Conservation (phyloP, 1,140 invertebrate species). For the Acromyrmex echinatior region DNA sequence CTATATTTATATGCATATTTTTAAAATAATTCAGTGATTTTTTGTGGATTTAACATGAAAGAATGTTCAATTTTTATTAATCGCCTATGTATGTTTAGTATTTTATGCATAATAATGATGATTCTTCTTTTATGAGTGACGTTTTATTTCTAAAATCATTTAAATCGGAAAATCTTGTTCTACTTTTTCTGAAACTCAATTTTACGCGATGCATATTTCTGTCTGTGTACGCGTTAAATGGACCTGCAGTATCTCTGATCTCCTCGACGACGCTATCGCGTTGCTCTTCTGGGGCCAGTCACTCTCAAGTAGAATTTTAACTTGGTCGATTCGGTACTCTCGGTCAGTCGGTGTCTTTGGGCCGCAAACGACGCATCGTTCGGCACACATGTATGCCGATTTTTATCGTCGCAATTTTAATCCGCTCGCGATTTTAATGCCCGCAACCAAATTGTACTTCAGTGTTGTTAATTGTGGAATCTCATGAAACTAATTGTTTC, state of each 20-base stretch:
- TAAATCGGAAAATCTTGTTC: neutral
- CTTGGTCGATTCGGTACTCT: conserved; percentile 67
- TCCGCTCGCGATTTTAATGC: neutral
- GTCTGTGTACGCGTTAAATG: conserved; percentile 43
- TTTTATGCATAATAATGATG: neutral
- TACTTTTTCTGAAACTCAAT: conserved; percentile 2
- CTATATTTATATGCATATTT: neutral
- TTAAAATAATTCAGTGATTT: neutral
- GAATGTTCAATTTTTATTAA: neutral
- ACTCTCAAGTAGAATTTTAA: conserved; percentile 75
- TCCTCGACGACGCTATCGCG: conserved; percentile 70
- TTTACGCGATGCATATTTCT: neutral
- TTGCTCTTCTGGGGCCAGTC: conserved; percentile 66
- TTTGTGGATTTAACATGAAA: neutral
- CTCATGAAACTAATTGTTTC: neutral
- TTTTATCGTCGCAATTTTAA: conserved; percentile 7
- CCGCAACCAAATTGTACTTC: neutral
- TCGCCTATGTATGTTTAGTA: neutral
- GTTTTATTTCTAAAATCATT: neutral
- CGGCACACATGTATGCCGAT: neutral
- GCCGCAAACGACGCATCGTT: conserved; percentile 63
- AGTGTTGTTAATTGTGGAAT: conserved; percentile 40
- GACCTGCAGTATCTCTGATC: conserved; percentile 62
- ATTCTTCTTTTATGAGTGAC: neutral
- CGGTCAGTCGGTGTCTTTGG: conserved; percentile 70